Conservation (phyloP, 1,140 invertebrate genomes). For the Nautilus pompilius region DNA sequence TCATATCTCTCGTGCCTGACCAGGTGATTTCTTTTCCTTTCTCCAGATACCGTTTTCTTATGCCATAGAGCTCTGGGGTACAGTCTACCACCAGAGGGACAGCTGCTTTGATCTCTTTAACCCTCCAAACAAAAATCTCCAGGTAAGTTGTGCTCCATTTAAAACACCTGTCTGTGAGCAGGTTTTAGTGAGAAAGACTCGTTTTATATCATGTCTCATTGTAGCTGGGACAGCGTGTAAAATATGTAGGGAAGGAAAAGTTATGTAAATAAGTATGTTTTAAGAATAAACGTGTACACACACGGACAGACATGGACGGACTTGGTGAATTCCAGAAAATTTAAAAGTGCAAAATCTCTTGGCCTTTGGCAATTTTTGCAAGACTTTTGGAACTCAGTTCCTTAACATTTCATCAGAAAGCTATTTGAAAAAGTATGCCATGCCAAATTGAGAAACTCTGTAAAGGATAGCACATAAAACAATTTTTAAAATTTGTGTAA, state of each 20-base stretch:
- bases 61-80: constrained; percentile 48
- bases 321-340: too few relatives aligned
- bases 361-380: too few relatives aligned
- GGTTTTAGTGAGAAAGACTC: background rate
- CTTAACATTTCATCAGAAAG: too few relatives aligned
- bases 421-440: too few relatives aligned
- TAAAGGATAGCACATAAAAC: too few relatives aligned
- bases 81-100: constrained; percentile 21
- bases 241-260: background rate
- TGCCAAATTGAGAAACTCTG: too few relatives aligned
- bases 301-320: too few relatives aligned
- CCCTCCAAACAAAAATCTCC: constrained; percentile 34
- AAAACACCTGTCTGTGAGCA: background rate
- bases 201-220: background rate
- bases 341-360: too few relatives aligned
- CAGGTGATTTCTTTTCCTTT: constrained; percentile 4
- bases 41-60: constrained; percentile 47
- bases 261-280: too few relatives aligned
- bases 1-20: background rate
- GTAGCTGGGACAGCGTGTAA: background rate
- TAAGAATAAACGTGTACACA: too few relatives aligned
- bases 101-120: constrained; percentile 53
- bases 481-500: too few relatives aligned
- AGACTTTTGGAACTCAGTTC: too few relatives aligned
- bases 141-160: constrained; percentile 22